Base-by-base conservation (phyloP, 1,140 invertebrate species). In the Dreissena polymorpha region DNA sequence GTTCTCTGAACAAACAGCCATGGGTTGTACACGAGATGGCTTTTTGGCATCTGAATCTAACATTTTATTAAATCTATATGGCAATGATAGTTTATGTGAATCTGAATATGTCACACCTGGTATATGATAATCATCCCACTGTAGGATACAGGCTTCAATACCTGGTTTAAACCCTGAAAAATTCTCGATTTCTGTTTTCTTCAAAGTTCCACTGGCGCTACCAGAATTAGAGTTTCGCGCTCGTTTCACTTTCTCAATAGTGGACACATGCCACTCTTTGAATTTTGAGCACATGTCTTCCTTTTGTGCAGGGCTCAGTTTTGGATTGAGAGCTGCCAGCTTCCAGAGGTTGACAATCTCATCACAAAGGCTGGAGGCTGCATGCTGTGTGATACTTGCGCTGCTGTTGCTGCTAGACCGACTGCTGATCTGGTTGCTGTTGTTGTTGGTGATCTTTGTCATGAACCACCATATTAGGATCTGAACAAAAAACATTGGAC, bases 381-480 rank as follows among this genome's bases (percentile, higher is more conserved):
- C 93, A 87, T 93, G 90, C 85, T 93, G 91, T 57, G 93, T 91
- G 12, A 90, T 88, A 85, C 89, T 98, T 96, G 89, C 97, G 71
- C 87, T 87, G 67, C 88, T 96, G 89, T 96, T 97, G 81, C 95
- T 95, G 21, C 96, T 95, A 78, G 92, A 93, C 60, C 92, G 90
- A 85, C 94, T 92, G 50, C 92, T 91, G 21, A 95, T 88, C 25
- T 85, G 89, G 84, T 87, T 89, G 78, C 90, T 91, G 84, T 91
- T 90, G 74, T 88, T 84, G 94, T 88, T 95, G 94, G 93, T 92
- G 51, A 98, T 96, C 92, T 99, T 98, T 0, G 97, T 99, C 90
- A 96, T 97, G 93, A 98, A 99, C 98, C 98, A 99, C 98, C 98
- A 99, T n/a, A 98, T 95, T 83, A 99, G 94, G 77, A 99, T 98